Base-by-base conservation (phyloP, 2,888 invertebrate genomes). In the Drosophila maculinotata region DNA sequence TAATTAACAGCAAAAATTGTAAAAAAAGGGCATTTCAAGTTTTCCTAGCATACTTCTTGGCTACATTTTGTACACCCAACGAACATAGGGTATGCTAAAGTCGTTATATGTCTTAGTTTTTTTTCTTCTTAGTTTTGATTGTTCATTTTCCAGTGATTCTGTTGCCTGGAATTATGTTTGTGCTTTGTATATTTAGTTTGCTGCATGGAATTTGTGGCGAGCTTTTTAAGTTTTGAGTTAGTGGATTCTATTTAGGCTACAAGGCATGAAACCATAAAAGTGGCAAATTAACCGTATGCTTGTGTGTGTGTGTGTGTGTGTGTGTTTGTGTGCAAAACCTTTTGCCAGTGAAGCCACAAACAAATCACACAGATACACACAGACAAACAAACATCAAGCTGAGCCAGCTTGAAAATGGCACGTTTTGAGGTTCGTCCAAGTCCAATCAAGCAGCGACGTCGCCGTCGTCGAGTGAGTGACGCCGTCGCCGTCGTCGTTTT, bases 211-310 rank as follows among this genome's bases (percentile, higher is more conserved):
- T 48, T 69, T 59, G 38, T 51, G 35, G 38, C 45, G 14, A 54
- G 51, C 33, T 58, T 41, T 28, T 44, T 58, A 36, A 30, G 25
- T 47, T 39, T 48, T 26, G 8, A 38, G 28, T 26, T 39, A 30
- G 25, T 45, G 38, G 30, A 62, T 57, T 45, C 48, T 63, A 54
- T 59, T 71, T 71, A 45, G 51, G 49, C 31, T 31, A 41, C 41
- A 67, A 88, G 71, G 81, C 76, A 85, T 84, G 89, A 89, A 89
- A 89, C 88, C 88, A 89, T 90, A 89, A 84, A 90, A 89, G 89
- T 89, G 81, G 88, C 90, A 90, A 88, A 89, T 89, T 89, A 89
- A 89, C 86, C 74, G 62, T 57, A 64, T 51, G 73, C 35, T 47
- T 60, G 35, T 60, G 41, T 64, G 47, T 66, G 39, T 48, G 14